These are phyloP conservation scores for Oceanodroma leucorhoa DNA, from an alignment of 2,797 vertebrate genomes.

Conservation along the genomic window DNA sequence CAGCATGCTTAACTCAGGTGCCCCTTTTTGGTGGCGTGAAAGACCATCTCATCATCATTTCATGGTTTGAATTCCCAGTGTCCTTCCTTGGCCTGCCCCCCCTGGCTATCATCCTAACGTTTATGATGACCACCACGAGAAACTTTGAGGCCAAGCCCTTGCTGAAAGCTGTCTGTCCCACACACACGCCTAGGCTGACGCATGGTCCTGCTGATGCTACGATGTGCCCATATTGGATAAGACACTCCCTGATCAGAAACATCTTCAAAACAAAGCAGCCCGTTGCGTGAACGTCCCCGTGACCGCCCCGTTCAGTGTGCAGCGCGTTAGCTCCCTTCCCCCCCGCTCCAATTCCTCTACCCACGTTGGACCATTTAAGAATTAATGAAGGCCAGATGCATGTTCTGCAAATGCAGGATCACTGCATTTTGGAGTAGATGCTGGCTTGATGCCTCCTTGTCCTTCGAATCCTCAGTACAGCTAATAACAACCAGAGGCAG, in stretches of 20 bases:
- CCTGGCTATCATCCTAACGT: neutral
- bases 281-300: neutral
- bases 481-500: constrained; percentile 73
- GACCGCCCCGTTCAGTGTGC: neutral
- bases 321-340: neutral
- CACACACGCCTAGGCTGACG: fast-evolving
- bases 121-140: neutral
- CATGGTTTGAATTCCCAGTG: neutral
- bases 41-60: neutral
- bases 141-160: neutral
- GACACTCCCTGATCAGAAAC: neutral
- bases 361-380: constrained; percentile 55
- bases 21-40: neutral
- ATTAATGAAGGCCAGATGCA: constrained; percentile 74
- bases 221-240: fast-evolving
- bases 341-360: neutral
- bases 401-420: constrained; percentile 32
- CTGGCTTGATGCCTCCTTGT: constrained; percentile 55
- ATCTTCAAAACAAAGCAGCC: neutral
- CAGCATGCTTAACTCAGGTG: neutral
- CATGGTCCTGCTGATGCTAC: fast-evolving
- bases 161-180: neutral
- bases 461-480: constrained; percentile 35
- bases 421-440: constrained; percentile 42
- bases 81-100: neutral